phyloP scores from a whole-genome alignment of 2,888 invertebrate species.

The Loripinus fragilis region DNA sequence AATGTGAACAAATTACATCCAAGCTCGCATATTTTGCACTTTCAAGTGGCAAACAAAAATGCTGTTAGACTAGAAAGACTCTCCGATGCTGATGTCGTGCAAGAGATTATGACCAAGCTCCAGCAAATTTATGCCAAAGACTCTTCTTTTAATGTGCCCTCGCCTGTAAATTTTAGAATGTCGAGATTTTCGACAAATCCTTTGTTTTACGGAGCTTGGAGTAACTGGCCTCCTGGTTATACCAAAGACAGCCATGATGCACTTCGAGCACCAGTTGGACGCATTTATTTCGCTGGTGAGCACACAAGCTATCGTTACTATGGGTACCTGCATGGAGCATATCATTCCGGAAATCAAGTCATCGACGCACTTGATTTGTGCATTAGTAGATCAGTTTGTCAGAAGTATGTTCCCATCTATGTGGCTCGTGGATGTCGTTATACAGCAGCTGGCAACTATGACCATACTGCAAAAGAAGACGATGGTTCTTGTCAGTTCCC shows the following conservation, averaged over 20 bases:
- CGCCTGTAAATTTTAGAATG: constrained; percentile 24
- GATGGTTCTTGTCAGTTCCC: not conserved
- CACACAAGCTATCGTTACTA: constrained; percentile 30
- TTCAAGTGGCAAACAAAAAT: constrained; percentile 37
- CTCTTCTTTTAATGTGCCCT: not conserved
- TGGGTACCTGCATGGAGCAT: constrained; percentile 50
- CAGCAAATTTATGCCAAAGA: constrained; percentile 39
- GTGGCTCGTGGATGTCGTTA: not conserved
- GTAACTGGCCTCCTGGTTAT: constrained; percentile 49
- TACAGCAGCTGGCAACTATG: not conserved
- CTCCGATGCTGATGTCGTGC: constrained; percentile 31
- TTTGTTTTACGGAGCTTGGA: constrained; percentile 39
- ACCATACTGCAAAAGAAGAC: not conserved
- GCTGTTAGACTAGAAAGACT: constrained; percentile 37
- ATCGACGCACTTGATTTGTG: not conserved
- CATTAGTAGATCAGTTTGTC: not conserved
- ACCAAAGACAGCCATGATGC: constrained; percentile 23
- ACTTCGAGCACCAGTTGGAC: constrained; percentile 42
- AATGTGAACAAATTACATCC: constrained; percentile 46
- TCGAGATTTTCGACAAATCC: constrained; percentile 44
- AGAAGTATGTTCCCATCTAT: not conserved
- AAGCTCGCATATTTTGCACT: constrained; percentile 44
- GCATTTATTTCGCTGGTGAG: constrained; percentile 57
- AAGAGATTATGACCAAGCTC: constrained; percentile 35
- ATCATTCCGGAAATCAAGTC: not conserved